phyloP scores from a whole-genome alignment of 2,888 invertebrate species.

The Rhodophaea formosa region DNA sequence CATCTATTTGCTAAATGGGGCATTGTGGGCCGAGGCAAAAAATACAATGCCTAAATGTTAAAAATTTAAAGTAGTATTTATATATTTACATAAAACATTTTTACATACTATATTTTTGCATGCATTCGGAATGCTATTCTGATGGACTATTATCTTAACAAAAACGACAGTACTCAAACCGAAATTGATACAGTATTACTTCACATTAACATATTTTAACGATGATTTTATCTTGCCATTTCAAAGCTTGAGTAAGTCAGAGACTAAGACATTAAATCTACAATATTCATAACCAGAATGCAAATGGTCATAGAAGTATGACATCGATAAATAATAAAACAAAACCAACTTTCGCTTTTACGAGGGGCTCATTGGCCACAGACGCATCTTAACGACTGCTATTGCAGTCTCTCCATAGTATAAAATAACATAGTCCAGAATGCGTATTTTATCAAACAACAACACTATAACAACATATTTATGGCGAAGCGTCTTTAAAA shows the following conservation, averaged over 20 bases:
- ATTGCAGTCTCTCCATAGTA: conserved; percentile 7
- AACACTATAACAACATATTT: too few species aligned
- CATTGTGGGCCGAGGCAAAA: too few species aligned
- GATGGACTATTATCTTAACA: too few species aligned
- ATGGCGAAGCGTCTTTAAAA: too few species aligned
- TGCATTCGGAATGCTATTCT: too few species aligned
- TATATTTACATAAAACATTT: too few species aligned
- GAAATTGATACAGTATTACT: not conserved
- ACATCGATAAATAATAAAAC: conserved; percentile 16
- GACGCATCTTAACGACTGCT: conserved; percentile 11
- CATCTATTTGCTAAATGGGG: not conserved
- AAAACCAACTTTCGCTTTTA: conserved; percentile 13
- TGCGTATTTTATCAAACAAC: not conserved
- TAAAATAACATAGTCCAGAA: not conserved
- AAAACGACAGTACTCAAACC: too few species aligned
- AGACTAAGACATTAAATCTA: not conserved
- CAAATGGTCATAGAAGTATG: not conserved
- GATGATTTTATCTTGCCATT: not conserved
- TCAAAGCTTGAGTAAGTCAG: not conserved
- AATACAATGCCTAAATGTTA: too few species aligned
- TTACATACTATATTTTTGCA: too few species aligned
- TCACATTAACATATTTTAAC: not conserved
- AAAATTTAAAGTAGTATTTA: too few species aligned
- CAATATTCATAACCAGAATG: not conserved
- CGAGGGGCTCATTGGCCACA: conserved; percentile 12